Conservation (phyloP, 1,140 invertebrate species). For the Wiebesia pumilae region DNA sequence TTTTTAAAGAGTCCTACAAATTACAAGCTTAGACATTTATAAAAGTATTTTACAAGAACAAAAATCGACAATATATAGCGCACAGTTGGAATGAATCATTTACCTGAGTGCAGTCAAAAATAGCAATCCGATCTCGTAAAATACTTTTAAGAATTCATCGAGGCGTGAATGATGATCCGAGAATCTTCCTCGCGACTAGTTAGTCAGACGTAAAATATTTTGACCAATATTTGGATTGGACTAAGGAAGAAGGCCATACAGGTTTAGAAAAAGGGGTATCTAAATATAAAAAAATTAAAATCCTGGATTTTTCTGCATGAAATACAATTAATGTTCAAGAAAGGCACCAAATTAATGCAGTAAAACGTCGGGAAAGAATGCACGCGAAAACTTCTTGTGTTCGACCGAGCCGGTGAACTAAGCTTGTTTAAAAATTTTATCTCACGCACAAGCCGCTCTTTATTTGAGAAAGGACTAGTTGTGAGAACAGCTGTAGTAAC, state of each 20-base stretch:
- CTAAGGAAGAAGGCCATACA: neutral
- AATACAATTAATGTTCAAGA: constrained; percentile 8
- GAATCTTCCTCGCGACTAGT: neutral
- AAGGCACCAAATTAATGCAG: neutral
- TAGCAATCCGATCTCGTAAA: constrained; percentile 24
- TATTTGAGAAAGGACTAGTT: neutral
- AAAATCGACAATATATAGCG: neutral
- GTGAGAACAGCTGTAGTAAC: neutral
- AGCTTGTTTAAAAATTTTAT: constrained; percentile 9
- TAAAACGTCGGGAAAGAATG: constrained; percentile 7
- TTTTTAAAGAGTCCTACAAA: neutral
- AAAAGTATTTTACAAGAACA: neutral
- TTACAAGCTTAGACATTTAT: neutral
- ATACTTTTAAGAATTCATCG: constrained; percentile 35
- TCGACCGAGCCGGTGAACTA: neutral
- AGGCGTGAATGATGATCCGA: constrained; percentile 41
- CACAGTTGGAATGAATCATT: constrained; percentile 25
- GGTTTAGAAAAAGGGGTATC: neutral
- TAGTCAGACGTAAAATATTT: constrained; percentile 29
- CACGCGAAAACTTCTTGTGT: neutral
- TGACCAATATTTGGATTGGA: constrained; percentile 1
- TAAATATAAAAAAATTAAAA: neutral
- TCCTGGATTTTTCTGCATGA: neutral
- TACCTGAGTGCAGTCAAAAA: neutral
- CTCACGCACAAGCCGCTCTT: neutral